Base-by-base conservation (phyloP, 2,113 vertebrate genomes). In the Acanthisitta chloris region DNA sequence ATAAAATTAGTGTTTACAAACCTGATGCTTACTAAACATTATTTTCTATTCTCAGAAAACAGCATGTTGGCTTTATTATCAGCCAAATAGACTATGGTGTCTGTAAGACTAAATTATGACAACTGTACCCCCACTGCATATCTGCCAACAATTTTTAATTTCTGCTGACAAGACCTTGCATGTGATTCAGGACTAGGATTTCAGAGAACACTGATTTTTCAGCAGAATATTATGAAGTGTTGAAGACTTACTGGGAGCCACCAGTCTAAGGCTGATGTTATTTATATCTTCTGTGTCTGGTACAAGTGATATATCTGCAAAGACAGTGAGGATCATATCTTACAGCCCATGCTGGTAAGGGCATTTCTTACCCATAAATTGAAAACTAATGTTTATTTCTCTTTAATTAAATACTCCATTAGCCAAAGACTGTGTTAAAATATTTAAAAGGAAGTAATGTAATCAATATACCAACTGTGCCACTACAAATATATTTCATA, bases 351-450 rank as follows among this genome's bases (percentile, higher is more conserved):
- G 17, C 45, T 76, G 52, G 70, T 69, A 57, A 78, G 46, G 49
- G 40, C 61, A 94, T 76, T 92, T 31, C 76, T 90, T 81, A 46
- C 26, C 25, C 81, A 54, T 84, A 74, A 61, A 71, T 38, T 70
- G 58, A 73, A 95, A 90, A 78, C 33, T 58, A 62, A 83, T 90
- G 62, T 88, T 92, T 94, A 77, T 92, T 94, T 91, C 70, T 80
- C 66, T 91, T 95, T 91, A 91, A 96, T 91, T 91, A 87, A 91
- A 76, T 82, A 73, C 34, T 66, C 71, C 78, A 88, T 82, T 94
- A 91, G 45, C 49, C 48, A 94, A 81, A 86, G 73, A 67, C 21
- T 26, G 13, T 79, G 54, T 62, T 95, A 90, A 92, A 96, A 93
- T 88, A 88, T 77, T 93, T 82, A 51, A 80, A 65, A 89, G 49